Evolutionary conservation across 2,797 vertebrate species (phyloP).

Genomic region (Sebastes hubbsi): DNA sequence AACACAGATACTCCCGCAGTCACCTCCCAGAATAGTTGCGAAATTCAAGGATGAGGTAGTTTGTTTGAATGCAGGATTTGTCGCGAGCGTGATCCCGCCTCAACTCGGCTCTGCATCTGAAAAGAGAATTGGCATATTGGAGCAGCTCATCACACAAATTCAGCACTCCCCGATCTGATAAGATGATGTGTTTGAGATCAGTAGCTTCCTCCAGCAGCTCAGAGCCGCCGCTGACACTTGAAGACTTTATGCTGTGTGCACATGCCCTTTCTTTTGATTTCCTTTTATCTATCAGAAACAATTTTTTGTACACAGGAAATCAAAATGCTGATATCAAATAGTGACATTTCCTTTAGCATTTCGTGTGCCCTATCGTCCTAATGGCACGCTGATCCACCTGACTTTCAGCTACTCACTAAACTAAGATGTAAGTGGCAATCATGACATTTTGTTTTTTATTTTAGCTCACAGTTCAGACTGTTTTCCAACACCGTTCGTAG

Average conservation of each 20-base stretch:
- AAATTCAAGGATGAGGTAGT: constrained; percentile 1
- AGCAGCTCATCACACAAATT: constrained; percentile 52
- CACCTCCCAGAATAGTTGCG: neutral
- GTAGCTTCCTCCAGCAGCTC: constrained; percentile 31
- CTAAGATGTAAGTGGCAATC: constrained; percentile 8
- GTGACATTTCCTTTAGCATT: constrained; percentile 58
- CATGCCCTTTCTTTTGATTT: constrained; percentile 45
- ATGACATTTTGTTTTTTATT: neutral
- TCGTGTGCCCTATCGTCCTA: constrained; percentile 18
- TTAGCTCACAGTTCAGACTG: neutral
- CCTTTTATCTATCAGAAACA: constrained; percentile 54
- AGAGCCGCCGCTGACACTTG: constrained; percentile 27
- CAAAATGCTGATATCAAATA: constrained; percentile 45
- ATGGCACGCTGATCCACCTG: constrained; percentile 12
- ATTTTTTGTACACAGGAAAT: constrained; percentile 43
- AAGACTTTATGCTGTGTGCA: constrained; percentile 27
- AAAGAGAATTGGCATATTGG: constrained; percentile 16
- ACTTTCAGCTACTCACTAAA: constrained; percentile 26
- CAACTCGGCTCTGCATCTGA: neutral
- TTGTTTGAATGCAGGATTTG: constrained; percentile 15
- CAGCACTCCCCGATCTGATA: constrained; percentile 43
- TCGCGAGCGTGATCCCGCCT: neutral
- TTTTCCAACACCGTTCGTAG: neutral
- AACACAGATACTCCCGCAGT: constrained; percentile 1
- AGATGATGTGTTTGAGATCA: constrained; percentile 50